These are phyloP conservation scores for Luffia ferchaultella DNA, from an alignment of 2,888 invertebrate species.

Conservation along the genomic window DNA sequence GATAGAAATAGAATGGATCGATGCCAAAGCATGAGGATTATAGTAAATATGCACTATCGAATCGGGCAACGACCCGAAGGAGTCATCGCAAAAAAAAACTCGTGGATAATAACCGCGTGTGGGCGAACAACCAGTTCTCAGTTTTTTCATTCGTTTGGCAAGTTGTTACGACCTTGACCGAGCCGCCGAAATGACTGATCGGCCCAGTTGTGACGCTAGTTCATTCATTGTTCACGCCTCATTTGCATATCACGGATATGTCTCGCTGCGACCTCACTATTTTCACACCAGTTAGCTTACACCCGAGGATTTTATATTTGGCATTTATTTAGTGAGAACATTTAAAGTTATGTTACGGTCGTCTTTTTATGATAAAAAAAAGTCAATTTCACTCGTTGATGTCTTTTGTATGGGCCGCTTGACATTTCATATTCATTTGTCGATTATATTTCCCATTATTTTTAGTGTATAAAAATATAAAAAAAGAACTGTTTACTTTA, in stretches of 20 bases:
- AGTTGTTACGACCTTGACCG: constrained; percentile 57
- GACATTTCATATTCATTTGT: too few species aligned
- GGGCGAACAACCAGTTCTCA: constrained; percentile 42
- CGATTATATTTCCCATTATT: too few species aligned
- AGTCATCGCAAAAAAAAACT: constrained; percentile 20
- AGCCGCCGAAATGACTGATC: constrained; percentile 32
- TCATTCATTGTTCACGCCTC: constrained; percentile 30
- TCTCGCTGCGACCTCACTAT: too few species aligned
- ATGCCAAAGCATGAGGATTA: too few species aligned
- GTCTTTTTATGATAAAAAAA: too few species aligned
- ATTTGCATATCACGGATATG: constrained; percentile 21
- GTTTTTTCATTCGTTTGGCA: constrained; percentile 39
- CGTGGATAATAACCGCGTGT: constrained; percentile 36
- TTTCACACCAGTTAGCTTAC: too few species aligned
- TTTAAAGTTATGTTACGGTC: too few species aligned
- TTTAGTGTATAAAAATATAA: too few species aligned
- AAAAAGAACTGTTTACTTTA: too few species aligned
- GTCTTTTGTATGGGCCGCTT: neutral
- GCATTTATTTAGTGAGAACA: too few species aligned
- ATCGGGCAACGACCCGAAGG: neutral
- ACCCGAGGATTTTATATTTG: too few species aligned
- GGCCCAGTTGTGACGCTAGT: constrained; percentile 4
- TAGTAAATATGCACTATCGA: neutral
- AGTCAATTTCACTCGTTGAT: neutral
- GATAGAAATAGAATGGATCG: too few species aligned